A percentile compares a stretch with the other conserved stretches of the same genome.
These are phyloP conservation scores for Liolophura sinensis DNA, from an alignment of 1,140 invertebrate genomes.

Conservation along the genomic window DNA sequence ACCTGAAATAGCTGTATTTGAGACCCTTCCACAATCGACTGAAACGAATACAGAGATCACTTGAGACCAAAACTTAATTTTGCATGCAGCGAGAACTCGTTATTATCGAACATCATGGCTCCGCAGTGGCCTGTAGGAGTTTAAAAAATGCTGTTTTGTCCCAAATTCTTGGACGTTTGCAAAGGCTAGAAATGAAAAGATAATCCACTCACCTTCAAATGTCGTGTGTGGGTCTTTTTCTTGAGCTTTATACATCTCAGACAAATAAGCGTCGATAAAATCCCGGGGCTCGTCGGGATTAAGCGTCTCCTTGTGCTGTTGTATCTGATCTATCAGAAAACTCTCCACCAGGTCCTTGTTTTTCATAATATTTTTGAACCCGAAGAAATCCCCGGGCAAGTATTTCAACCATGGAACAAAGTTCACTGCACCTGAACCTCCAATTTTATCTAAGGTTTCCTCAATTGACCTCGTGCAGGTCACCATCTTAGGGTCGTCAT, in stretches of 20 bases:
- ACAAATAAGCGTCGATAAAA: conserved; percentile 1
- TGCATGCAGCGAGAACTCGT: too few relatives aligned
- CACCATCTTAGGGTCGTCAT: not conserved
- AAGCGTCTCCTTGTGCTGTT: not conserved
- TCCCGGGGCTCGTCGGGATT: not conserved
- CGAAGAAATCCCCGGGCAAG: not conserved
- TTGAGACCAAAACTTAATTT: too few relatives aligned
- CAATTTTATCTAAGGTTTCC: not conserved
- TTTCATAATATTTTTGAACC: not conserved
- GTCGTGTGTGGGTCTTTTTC: too few relatives aligned
- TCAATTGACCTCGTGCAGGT: not conserved
- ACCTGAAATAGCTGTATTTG: too few relatives aligned
- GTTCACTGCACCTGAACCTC: not conserved
- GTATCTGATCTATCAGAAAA: not conserved
- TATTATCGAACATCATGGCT: too few relatives aligned
- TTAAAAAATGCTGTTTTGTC: too few relatives aligned
- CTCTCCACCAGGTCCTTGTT: not conserved
- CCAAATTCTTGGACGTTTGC: too few relatives aligned
- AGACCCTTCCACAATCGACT: too few relatives aligned
- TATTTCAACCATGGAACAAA: not conserved
- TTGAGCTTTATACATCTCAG: not conserved
- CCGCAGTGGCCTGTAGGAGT: too few relatives aligned
- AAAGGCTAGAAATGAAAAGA: too few relatives aligned
- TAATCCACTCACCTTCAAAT: too few relatives aligned
- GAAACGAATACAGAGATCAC: too few relatives aligned